Evolutionary conservation across 2,888 invertebrate species (phyloP), one percentile per base, ranked within the genome.

Genomic region (Chesias legatella): DNA sequence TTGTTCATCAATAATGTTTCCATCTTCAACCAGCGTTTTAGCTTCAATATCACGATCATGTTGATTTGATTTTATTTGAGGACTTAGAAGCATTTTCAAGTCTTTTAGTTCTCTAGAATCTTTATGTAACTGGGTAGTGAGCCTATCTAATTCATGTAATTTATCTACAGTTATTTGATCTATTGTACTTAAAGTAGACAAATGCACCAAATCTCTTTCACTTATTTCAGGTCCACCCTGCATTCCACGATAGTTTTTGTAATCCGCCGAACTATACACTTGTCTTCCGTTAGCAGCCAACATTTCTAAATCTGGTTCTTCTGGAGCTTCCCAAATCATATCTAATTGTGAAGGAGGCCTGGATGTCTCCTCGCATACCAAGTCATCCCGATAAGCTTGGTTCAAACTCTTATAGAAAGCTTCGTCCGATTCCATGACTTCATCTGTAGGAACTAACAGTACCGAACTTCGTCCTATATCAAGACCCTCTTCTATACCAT

Each of bases 391-490:
- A 73, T 96, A 96, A 25, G 95, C 95, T 78, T 94, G 94, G 79
- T 96, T 96, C 30, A 96, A 85, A 67, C 94, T 95, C 58, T 94
- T 92, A 75, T 96, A 96, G 74, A 96, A 96, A 11, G 95, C 95
- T 78, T 96, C 96, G 65, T 94, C 94, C 3, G 95, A 94, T 79
- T 94, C 94, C 72, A 91, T 90, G 21, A 81, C 68, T 53, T 86
- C 86, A 33, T 88, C 88, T 56, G 83, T 84, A 33, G 76, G 70
- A 57, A 80, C 79, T 61, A 82, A 63, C 53, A 85, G 63, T 33
- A 77, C 65, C 46, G 80, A 67, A 66, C 73, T 80, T 55, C 84
- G 63, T 47, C 85, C 86, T 60, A 89, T 79, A 81, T 90, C 92
- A 43, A 92, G 81, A 8, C 92, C 92, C 78, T 92, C 92, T 73